Evolutionary conservation across 2,888 invertebrate genomes (phyloP).

Genomic region (Acrocyrtus sp.): DNA sequence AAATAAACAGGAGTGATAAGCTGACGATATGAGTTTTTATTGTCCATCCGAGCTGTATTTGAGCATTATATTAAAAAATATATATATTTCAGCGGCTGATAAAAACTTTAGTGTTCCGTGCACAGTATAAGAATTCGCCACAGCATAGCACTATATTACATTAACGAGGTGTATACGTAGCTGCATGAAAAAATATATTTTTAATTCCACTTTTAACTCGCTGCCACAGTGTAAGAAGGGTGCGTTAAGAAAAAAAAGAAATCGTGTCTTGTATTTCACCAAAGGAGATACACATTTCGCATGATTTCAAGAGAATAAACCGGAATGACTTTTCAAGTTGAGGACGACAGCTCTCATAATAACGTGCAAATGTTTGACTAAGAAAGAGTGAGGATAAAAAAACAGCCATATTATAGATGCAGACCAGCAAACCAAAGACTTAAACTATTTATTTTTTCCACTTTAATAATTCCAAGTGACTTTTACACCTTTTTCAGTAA

Average conservation of each 20-base stretch:
- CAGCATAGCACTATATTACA: background rate
- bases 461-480: constrained; percentile 19
- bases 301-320: constrained; percentile 41
- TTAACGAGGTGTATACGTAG: background rate
- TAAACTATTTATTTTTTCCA: constrained; percentile 10
- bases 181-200: too few relatives aligned
- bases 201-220: too few relatives aligned
- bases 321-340: constrained; percentile 44
- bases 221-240: too few relatives aligned
- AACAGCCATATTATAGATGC: background rate
- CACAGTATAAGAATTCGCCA: background rate
- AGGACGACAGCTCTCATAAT: constrained; percentile 36
- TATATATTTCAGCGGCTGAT: too few relatives aligned
- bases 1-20: constrained; percentile 26
- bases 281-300: constrained; percentile 34
- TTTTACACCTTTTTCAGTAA: background rate
- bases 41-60: background rate
- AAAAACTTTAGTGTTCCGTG: background rate
- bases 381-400: background rate
- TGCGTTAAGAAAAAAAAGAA: background rate
- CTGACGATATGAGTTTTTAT: constrained; percentile 17
- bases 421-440: background rate
- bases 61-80: background rate
- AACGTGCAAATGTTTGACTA: constrained; percentile 27
- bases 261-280: constrained; percentile 7